phyloP scores from a whole-genome alignment of 1,140 invertebrate species.

The Drosophila tristis region DNA sequence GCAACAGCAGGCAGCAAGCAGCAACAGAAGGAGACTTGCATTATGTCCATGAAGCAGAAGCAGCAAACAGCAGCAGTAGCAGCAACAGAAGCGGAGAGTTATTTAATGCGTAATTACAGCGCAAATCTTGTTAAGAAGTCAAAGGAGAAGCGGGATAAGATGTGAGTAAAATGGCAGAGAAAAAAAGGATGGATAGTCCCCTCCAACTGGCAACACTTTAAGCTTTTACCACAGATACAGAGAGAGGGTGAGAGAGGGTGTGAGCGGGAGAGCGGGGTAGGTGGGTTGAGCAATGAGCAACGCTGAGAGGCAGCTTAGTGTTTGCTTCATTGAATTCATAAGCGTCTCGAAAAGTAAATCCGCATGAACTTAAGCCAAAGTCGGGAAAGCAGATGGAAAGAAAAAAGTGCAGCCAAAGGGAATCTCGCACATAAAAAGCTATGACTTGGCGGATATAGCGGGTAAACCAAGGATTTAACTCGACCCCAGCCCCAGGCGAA shows the following conservation, averaged over 20 bases:
- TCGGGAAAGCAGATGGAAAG: slow-evolving; percentile 9
- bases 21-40: slow-evolving; percentile 3
- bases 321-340: slow-evolving; percentile 76
- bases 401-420: slow-evolving; percentile 22
- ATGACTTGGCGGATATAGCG: slow-evolving; percentile 22
- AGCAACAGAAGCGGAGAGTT: slow-evolving; percentile 43
- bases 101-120: slow-evolving; percentile 79
- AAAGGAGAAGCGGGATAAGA: slow-evolving; percentile 28
- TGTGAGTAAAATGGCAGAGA: background rate
- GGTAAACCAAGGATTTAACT: slow-evolving; percentile 38
- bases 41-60: no score
- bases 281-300: slow-evolving; percentile 1
- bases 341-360: slow-evolving; percentile 60
- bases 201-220: slow-evolving; percentile 43
- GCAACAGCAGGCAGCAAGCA: slow-evolving; percentile 22
- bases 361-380: slow-evolving; percentile 46
- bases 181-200: slow-evolving; percentile 24
- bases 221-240: slow-evolving; percentile 2
- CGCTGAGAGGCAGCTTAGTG: slow-evolving; percentile 64
- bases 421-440: slow-evolving; percentile 42
- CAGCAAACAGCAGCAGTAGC: no score
- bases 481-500: no score
- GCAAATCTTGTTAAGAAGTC: slow-evolving; percentile 63
- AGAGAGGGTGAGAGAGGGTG: background rate
- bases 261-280: slow-evolving; percentile 18